These are phyloP conservation scores for Eudasyphora cyanicolor DNA, from an alignment of 2,888 invertebrate genomes.

Conservation along the genomic window DNA sequence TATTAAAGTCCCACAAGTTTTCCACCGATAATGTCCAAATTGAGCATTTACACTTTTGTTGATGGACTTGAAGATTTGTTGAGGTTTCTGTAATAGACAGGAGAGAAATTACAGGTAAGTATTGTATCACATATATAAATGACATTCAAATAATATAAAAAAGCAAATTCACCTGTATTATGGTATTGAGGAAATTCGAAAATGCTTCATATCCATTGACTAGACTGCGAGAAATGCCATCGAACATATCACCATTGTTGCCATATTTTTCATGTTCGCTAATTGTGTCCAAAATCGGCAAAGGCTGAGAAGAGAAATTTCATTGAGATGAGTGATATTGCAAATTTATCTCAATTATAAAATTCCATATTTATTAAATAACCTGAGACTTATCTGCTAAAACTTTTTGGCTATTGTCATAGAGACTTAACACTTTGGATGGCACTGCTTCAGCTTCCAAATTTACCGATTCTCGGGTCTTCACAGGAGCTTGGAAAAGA, in stretches of 20 bases:
- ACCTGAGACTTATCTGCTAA: slow-evolving; percentile 74
- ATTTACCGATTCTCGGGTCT: slow-evolving; percentile 77
- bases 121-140: background rate
- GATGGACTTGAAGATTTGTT: slow-evolving; percentile 75
- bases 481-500: slow-evolving; percentile 71
- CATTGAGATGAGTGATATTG: background rate
- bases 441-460: slow-evolving; percentile 77
- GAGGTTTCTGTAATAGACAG: slow-evolving; percentile 74
- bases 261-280: slow-evolving; percentile 90
- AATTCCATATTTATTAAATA: slow-evolving; percentile 59
- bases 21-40: slow-evolving; percentile 76
- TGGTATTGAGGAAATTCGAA: slow-evolving; percentile 84
- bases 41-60: slow-evolving; percentile 78
- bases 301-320: slow-evolving; percentile 80
- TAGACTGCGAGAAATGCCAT: slow-evolving; percentile 83
- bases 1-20: slow-evolving; percentile 77
- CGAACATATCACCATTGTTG: slow-evolving; percentile 86
- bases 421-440: slow-evolving; percentile 75
- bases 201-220: slow-evolving; percentile 86
- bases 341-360: background rate
- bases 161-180: slow-evolving; percentile 83
- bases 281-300: slow-evolving; percentile 88
- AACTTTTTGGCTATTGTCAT: slow-evolving; percentile 77
- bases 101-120: background rate
- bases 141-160: too few relatives aligned